Percentiles rank a stretch among this genome's conserved stretches.
Conservation (phyloP, 2,888 invertebrate species). For the Octonoba sinensis region DNA sequence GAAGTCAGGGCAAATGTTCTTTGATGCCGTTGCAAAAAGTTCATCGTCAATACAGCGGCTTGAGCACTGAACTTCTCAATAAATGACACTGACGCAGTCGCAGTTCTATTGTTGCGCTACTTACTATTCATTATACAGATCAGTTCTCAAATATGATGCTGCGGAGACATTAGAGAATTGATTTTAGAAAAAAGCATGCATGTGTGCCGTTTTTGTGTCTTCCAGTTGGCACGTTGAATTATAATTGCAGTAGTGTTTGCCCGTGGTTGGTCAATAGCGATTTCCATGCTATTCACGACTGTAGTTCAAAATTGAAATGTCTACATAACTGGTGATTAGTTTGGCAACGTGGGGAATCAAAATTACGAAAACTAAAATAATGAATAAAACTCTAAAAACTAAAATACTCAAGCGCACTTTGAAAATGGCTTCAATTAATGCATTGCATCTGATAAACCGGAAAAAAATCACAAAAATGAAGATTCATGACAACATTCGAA, state of each 20-base stretch:
- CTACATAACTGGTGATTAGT: background rate
- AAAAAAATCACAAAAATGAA: no score
- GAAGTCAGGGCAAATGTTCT: slow-evolving; percentile 41
- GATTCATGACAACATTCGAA: no score
- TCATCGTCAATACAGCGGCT: no score
- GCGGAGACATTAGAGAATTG: slow-evolving; percentile 56
- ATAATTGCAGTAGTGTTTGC: no score
- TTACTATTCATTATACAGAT: slow-evolving; percentile 56
- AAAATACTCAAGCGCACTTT: no score
- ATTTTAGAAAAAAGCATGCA: slow-evolving; percentile 61
- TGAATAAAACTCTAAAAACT: no score
- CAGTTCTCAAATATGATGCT: slow-evolving; percentile 55
- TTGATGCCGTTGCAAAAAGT: background rate
- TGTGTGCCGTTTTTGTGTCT: slow-evolving; percentile 41
- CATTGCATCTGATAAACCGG: no score
- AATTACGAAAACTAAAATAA: no score
- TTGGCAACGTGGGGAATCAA: no score
- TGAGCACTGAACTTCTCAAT: slow-evolving; percentile 2
- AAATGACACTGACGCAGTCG: slow-evolving; percentile 40
- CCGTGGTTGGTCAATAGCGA: slow-evolving; percentile 24
- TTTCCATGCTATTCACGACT: background rate
- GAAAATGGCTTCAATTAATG: no score
- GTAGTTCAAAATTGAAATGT: background rate
- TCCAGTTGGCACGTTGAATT: slow-evolving; percentile 41
- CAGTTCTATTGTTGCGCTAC: slow-evolving; percentile 47